A percentile compares a stretch with the other conserved stretches of the same genome.
Evolutionary conservation across 1,140 invertebrate species (phyloP).

Genomic region (Pseudomyrmex dendroicus): DNA sequence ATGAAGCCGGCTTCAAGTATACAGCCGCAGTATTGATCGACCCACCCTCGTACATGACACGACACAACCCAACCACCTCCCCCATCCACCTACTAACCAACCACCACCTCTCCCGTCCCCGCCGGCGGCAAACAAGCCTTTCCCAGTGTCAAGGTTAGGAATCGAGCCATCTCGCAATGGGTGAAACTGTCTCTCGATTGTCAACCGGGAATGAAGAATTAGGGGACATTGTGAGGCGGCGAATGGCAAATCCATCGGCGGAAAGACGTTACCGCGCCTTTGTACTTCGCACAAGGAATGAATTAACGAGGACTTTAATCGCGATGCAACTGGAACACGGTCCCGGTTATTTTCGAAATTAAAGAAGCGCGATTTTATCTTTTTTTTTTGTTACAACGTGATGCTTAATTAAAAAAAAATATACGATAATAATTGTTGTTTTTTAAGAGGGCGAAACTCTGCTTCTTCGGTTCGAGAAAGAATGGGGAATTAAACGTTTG

Average conservation of each 20-base stretch:
- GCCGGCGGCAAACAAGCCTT: slow-evolving; percentile 63
- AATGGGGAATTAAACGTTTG: too few species aligned
- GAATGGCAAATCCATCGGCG: too few species aligned
- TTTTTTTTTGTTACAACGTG: too few species aligned
- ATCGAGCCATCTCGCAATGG: slow-evolving; percentile 59
- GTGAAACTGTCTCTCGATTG: slow-evolving; percentile 50
- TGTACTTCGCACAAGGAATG: not conserved
- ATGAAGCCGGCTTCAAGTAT: slow-evolving; percentile 79
- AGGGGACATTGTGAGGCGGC: not conserved
- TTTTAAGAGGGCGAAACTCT: too few species aligned
- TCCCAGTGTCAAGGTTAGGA: slow-evolving; percentile 81
- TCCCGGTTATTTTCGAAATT: too few species aligned
- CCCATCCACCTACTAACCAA: not conserved
- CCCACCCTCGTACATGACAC: slow-evolving; percentile 74
- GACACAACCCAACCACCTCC: slow-evolving; percentile 34
- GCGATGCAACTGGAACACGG: too few species aligned
- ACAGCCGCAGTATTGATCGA: slow-evolving; percentile 80
- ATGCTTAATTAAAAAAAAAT: too few species aligned
- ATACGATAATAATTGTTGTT: too few species aligned
- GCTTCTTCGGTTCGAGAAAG: too few species aligned
- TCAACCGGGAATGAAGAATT: slow-evolving; percentile 42
- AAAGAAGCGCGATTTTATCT: too few species aligned
- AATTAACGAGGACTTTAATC: too few species aligned
- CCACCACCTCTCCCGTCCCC: not conserved
- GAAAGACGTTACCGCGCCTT: not conserved